A percentile compares a stretch with the other conserved stretches of the same genome.
Conservation (phyloP, 2,113 vertebrate genomes). For the Neodon shergylaensis region DNA sequence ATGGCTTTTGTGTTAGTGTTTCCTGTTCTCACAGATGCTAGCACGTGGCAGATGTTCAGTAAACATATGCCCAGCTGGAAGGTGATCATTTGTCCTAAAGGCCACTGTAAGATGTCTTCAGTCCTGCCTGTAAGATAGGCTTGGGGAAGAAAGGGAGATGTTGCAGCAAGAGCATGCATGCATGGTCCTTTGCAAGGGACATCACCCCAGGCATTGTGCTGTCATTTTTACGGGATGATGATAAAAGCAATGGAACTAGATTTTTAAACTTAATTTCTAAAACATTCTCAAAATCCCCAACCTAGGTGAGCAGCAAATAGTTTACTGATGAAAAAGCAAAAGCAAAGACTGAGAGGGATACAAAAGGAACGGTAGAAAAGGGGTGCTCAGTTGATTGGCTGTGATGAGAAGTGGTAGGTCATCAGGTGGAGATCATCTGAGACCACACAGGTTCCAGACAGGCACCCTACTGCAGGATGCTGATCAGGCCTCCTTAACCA, state of each 20-base stretch:
- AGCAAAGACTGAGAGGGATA: background rate
- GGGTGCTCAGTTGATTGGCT: background rate
- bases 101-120: background rate
- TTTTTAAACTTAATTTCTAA: background rate
- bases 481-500: background rate
- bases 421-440: background rate
- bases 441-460: background rate
- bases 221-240: background rate
- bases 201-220: background rate
- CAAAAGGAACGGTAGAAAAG: background rate
- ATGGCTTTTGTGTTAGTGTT: background rate
- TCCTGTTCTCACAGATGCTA: background rate
- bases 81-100: background rate
- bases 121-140: background rate
- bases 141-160: background rate
- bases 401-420: background rate
- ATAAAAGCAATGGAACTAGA: background rate
- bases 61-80: background rate
- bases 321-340: slow-evolving; percentile 23
- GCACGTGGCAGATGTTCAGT: background rate
- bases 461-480: background rate
- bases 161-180: background rate
- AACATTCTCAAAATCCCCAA: background rate
- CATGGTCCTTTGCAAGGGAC: background rate
- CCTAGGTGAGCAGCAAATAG: background rate